These are phyloP conservation scores for Sphenodon punctatus DNA, from an alignment of 2,797 vertebrate genomes.

Conservation along the genomic window DNA sequence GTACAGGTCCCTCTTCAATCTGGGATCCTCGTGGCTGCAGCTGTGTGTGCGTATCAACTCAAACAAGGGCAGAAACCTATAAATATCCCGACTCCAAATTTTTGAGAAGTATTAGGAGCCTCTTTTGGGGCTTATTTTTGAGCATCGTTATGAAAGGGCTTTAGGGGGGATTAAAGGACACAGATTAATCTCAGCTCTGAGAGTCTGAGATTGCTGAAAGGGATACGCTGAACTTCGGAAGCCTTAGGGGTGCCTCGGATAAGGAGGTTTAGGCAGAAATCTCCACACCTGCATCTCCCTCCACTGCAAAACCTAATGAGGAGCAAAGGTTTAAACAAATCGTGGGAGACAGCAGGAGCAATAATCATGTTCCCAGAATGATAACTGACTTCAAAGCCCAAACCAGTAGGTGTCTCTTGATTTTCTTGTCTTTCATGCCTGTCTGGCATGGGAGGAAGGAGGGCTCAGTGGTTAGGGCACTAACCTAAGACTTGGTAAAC, in stretches of 20 bases:
- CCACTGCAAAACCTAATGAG: neutral
- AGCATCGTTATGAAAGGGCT: slow-evolving; percentile 59
- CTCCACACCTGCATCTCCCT: neutral
- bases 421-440: neutral
- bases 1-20: too few relatives aligned
- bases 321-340: neutral
- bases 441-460: neutral
- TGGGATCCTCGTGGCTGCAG: too few relatives aligned
- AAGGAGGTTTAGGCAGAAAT: rapidly evolving
- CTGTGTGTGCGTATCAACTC: rapidly evolving
- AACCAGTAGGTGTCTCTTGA: neutral
- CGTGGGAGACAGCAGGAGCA: rapidly evolving
- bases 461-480: neutral
- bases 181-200: slow-evolving; percentile 26
- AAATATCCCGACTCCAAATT: slow-evolving; percentile 51
- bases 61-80: slow-evolving; percentile 7
- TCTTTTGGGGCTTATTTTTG: slow-evolving; percentile 58
- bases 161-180: slow-evolving; percentile 54
- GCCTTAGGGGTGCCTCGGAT: neutral
- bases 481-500: neutral
- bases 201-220: neutral
- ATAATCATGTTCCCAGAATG: rapidly evolving
- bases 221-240: neutral
- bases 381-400: rapidly evolving
- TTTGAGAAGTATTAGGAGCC: slow-evolving; percentile 56